Evolutionary conservation across 1,140 invertebrate genomes (phyloP).

Genomic region (Danaus melanippus): DNA sequence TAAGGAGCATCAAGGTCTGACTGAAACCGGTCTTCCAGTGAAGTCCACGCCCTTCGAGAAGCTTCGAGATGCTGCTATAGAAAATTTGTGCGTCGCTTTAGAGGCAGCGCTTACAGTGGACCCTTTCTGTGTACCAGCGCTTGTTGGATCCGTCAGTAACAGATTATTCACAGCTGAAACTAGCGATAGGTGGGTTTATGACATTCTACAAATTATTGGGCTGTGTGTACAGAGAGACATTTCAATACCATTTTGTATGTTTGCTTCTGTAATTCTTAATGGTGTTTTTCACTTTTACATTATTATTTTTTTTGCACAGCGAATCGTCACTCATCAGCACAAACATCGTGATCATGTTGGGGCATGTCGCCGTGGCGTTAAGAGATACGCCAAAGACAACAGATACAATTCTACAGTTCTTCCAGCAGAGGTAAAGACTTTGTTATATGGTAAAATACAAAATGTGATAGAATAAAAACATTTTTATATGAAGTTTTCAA

Average conservation of each 20-base stretch:
- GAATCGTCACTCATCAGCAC: slow-evolving; percentile 92
- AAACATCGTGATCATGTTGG: slow-evolving; percentile 97
- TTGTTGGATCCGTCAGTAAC: slow-evolving; percentile 95
- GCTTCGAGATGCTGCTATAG: slow-evolving; percentile 92
- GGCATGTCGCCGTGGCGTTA: slow-evolving; percentile 95
- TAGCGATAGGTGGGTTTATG: slow-evolving; percentile 76
- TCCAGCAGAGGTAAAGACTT: slow-evolving; percentile 83
- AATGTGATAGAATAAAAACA: too few relatives aligned
- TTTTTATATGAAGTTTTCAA: too few relatives aligned
- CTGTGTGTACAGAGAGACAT: not conserved
- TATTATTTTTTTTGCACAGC: slow-evolving; percentile 64
- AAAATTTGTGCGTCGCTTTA: slow-evolving; percentile 94
- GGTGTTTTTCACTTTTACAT: not conserved
- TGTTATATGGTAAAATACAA: too few relatives aligned
- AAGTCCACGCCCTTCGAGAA: slow-evolving; percentile 82
- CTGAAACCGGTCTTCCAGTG: slow-evolving; percentile 42
- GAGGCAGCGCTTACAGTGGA: slow-evolving; percentile 91
- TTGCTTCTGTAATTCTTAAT: not conserved
- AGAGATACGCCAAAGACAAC: slow-evolving; percentile 93
- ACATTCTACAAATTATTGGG: not conserved
- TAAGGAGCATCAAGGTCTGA: slow-evolving; percentile 57
- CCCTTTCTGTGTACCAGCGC: slow-evolving; percentile 92
- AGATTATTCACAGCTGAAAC: slow-evolving; percentile 92
- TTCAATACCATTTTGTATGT: not conserved
- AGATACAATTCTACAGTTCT: slow-evolving; percentile 96